These are phyloP conservation scores for Himalopsyche kuldschensis DNA, from an alignment of 2,888 invertebrate genomes.

Conservation along the genomic window DNA sequence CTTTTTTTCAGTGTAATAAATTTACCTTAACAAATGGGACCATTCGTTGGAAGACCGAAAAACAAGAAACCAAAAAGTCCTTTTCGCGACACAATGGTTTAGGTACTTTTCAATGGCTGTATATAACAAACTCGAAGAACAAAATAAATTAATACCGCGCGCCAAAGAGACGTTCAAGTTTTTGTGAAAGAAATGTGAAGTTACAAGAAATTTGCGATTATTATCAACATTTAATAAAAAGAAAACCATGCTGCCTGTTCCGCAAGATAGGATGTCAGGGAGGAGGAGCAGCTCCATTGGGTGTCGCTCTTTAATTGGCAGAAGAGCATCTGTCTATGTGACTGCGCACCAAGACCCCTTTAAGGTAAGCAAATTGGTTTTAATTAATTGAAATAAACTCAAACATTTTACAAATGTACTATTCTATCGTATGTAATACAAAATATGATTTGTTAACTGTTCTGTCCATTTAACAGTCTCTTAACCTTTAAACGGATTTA, in stretches of 20 bases:
- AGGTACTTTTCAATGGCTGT: not conserved
- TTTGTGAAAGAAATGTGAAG: not conserved
- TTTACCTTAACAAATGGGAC: conserved; percentile 16
- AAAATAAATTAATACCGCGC: not conserved
- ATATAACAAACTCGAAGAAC: not conserved
- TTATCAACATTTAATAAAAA: not conserved
- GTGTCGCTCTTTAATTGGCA: conserved; percentile 66
- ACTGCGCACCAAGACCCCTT: conserved; percentile 66
- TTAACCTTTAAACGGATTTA: too few species aligned
- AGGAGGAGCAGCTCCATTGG: conserved; percentile 69
- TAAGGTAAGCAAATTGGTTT: conserved; percentile 55
- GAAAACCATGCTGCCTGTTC: conserved; percentile 55
- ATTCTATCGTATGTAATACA: too few species aligned
- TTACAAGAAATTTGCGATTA: not conserved
- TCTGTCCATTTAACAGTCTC: too few species aligned
- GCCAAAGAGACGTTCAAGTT: not conserved
- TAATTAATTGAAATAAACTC: not conserved
- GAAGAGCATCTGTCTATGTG: conserved; percentile 67
- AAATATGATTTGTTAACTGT: too few species aligned
- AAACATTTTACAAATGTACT: not conserved
- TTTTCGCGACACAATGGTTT: not conserved
- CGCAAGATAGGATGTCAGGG: conserved; percentile 62
- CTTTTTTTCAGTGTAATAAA: conserved; percentile 2
- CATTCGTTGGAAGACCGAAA: conserved; percentile 5
- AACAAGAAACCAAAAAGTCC: not conserved